Base-by-base conservation (phyloP, 1,140 invertebrate species). In the Cardiocondyla obscurior region DNA sequence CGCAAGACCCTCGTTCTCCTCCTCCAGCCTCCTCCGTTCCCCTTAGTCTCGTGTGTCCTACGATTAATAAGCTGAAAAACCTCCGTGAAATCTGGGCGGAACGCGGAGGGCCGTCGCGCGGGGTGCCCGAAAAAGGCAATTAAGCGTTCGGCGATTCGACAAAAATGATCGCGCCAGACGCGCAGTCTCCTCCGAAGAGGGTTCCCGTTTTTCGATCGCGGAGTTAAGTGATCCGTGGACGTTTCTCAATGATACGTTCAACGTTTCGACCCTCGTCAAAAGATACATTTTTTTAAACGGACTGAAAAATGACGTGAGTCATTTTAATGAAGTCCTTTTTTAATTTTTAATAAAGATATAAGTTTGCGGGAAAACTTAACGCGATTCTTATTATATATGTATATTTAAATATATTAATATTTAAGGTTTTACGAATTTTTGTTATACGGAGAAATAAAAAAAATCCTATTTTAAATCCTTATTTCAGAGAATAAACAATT, bases 101-200 rank as follows among this genome's bases (percentile, higher is more conserved):
- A 28, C 49, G 19, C 22, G 53, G 46, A 81, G 25, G n/a, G 14
- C 22, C 46, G 19, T 79, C 62, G n/a, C 19, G 19, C 16, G 46
- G 30, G 39, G 44, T n/a, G 12, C 16, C 55, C 72, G 69, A 90
- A 85, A 72, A 85, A 76, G 82, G 12, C 86, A 86, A 91, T 91
- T 90, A 91, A 82, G 60, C 67, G 25, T 36, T 1, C 55, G 84
- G 86, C 44, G 82, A 81, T 69, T 30, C 39, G 28, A n/a, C 30
- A 65, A 51, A 44, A 53, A 79, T 76, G 74, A 67, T 33, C 44
- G 74, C 44, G 51, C 39, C 81, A 91, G 92, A 92, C 92, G 73
- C 83, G 89, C 90, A 86, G 91, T 91, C 91, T 92, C 83, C 69
- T 55, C 0, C 25, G 44, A 53, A 49, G 84, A 72, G 77, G 64